These are phyloP conservation scores for Anisognathus igniventris DNA, from an alignment of 2,797 vertebrate species.

Conservation along the genomic window DNA sequence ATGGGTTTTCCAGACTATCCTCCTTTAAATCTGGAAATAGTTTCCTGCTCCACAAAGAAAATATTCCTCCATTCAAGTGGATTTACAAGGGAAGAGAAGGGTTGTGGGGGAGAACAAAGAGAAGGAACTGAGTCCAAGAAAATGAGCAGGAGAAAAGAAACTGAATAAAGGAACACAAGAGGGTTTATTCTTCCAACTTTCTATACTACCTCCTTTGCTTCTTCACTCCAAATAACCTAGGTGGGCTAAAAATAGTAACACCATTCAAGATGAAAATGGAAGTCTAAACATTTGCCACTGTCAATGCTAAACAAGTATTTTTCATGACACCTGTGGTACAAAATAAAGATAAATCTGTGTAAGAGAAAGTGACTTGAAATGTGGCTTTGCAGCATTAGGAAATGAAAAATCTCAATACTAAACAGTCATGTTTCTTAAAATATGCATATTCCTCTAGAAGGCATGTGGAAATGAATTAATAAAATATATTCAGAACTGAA, in stretches of 20 bases:
- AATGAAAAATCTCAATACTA: not conserved
- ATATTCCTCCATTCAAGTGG: conserved; percentile 50
- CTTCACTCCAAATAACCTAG: not conserved
- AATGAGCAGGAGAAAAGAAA: conserved; percentile 29
- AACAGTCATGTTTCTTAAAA: not conserved
- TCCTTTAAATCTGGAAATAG: conserved; percentile 58
- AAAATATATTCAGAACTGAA: not conserved
- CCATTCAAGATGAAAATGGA: not conserved
- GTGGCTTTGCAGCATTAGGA: not conserved
- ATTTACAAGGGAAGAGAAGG: conserved; percentile 54
- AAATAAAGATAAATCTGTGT: not conserved
- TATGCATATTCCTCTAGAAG: not conserved
- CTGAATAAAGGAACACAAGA: conserved; percentile 9
- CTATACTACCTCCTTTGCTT: not conserved
- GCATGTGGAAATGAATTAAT: not conserved
- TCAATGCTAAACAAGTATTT: not conserved
- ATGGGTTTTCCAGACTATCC: conserved; percentile 55
- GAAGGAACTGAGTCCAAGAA: conserved; percentile 16
- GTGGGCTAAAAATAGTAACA: conserved; percentile 7
- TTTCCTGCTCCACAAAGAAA: conserved; percentile 62
- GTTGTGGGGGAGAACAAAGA: conserved; percentile 40
- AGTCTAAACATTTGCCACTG: not conserved
- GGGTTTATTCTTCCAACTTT: conserved; percentile 3
- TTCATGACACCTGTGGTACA: not conserved
- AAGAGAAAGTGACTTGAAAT: not conserved